These are phyloP conservation scores for Erebia palarica DNA, from an alignment of 2,888 invertebrate species.

Conservation along the genomic window DNA sequence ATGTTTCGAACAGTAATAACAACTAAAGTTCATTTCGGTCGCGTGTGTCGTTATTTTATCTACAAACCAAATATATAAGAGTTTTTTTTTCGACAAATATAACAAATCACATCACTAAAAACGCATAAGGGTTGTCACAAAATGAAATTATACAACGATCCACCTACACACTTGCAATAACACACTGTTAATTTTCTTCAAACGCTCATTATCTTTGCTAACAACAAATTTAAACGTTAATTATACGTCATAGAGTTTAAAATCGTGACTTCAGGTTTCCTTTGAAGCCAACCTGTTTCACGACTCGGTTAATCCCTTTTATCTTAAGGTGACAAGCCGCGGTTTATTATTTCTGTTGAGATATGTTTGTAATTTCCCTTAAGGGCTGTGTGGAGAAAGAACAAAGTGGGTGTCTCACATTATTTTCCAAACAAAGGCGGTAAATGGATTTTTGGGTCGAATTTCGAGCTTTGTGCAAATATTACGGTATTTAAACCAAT, in stretches of 20 bases:
- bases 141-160: constrained; percentile 77
- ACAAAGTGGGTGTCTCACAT: constrained; percentile 23
- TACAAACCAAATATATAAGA: too few relatives aligned
- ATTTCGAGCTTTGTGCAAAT: not conserved
- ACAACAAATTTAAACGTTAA: constrained; percentile 43
- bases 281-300: constrained; percentile 66
- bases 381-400: constrained; percentile 37
- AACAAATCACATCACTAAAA: constrained; percentile 51
- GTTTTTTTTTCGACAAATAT: constrained; percentile 42
- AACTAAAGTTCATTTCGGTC: too few relatives aligned
- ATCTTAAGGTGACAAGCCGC: constrained; percentile 75
- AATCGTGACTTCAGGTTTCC: constrained; percentile 8
- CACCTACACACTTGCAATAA: constrained; percentile 73
- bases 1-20: too few relatives aligned
- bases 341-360: constrained; percentile 75
- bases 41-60: too few relatives aligned
- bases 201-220: constrained; percentile 45
- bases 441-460: constrained; percentile 14
- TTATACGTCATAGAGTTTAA: constrained; percentile 26
- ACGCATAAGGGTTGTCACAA: constrained; percentile 70
- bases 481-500: not conserved
- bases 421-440: constrained; percentile 21
- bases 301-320: constrained; percentile 73
- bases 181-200: constrained; percentile 68
- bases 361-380: constrained; percentile 61